Conservation (phyloP, 2,888 invertebrate species). For the Brachypalpus laphriformis region DNA sequence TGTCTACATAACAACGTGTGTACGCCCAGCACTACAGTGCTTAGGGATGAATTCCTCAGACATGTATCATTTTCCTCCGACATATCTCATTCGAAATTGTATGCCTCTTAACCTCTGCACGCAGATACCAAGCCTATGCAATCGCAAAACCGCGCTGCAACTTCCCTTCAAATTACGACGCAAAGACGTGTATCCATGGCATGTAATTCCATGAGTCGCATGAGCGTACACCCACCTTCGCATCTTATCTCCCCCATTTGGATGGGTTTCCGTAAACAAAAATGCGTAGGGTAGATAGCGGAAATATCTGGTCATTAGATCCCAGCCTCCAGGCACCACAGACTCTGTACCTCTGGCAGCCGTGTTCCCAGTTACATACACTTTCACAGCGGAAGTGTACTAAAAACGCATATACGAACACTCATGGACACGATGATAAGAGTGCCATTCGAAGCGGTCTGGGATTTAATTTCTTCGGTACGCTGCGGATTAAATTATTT, state of each 20-base stretch:
- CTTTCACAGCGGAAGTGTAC: slow-evolving; percentile 45
- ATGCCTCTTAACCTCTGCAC: slow-evolving; percentile 43
- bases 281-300: slow-evolving; percentile 64
- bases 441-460: slow-evolving; percentile 22
- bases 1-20: background rate
- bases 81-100: slow-evolving; percentile 27
- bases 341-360: slow-evolving; percentile 15
- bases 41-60: slow-evolving; percentile 38
- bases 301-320: slow-evolving; percentile 65
- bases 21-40: slow-evolving; percentile 25
- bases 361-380: slow-evolving; percentile 30
- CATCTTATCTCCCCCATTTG: slow-evolving; percentile 62
- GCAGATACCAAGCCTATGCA: slow-evolving; percentile 13
- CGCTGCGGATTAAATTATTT: slow-evolving; percentile 33
- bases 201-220: background rate
- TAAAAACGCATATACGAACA: background rate
- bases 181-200: background rate
- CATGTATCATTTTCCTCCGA: slow-evolving; percentile 34
- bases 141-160: slow-evolving; percentile 31
- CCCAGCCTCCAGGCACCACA: slow-evolving; percentile 22
- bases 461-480: slow-evolving; percentile 49
- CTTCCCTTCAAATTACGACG: slow-evolving; percentile 28
- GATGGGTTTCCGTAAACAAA: slow-evolving; percentile 33
- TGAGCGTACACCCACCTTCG: slow-evolving; percentile 1
- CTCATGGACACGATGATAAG: slow-evolving; percentile 41